Percentiles rank a stretch among this genome's conserved stretches.
Conservation (phyloP, 2,113 vertebrate species). For the Chaenocephalus aceratus region DNA sequence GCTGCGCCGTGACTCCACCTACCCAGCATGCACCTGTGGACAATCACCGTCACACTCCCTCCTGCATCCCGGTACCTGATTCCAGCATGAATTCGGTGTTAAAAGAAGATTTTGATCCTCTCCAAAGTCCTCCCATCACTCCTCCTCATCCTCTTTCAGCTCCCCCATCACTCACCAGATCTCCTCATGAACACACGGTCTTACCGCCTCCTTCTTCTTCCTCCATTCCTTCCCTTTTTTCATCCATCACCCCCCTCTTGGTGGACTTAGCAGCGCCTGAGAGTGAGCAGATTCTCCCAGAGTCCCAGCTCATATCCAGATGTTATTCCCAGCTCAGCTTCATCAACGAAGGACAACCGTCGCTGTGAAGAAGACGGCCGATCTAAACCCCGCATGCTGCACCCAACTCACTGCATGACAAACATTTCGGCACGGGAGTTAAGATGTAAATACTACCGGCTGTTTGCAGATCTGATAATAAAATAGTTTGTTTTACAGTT, state of each 20-base stretch:
- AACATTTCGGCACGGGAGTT: constrained; percentile 42
- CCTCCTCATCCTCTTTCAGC: constrained; percentile 60
- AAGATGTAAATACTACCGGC: constrained; percentile 50
- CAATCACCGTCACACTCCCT: neutral
- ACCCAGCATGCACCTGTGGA: constrained; percentile 43
- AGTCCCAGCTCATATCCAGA: neutral
- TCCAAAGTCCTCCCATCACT: constrained; percentile 33
- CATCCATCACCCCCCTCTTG: constrained; percentile 39
- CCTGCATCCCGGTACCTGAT: neutral
- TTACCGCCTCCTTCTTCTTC: constrained; percentile 28
- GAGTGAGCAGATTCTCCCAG: neutral
- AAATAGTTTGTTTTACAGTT: constrained; percentile 57
- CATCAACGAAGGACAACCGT: constrained; percentile 81
- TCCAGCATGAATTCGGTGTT: neutral
- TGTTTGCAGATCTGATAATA: constrained; percentile 45
- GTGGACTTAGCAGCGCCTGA: constrained; percentile 34
- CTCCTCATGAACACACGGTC: constrained; percentile 61
- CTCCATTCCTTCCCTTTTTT: constrained; percentile 55
- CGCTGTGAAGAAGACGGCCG: constrained; percentile 46
- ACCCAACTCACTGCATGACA: constrained; percentile 62
- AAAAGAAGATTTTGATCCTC: constrained; percentile 30
- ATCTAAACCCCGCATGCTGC: constrained; percentile 47
- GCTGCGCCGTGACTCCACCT: constrained; percentile 65
- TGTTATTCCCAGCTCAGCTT: constrained; percentile 76
- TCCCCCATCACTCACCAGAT: constrained; percentile 75